Percentiles rank a stretch among this genome's conserved stretches.
Conservation (phyloP, 2,113 vertebrate species). For the Mus pahari region DNA sequence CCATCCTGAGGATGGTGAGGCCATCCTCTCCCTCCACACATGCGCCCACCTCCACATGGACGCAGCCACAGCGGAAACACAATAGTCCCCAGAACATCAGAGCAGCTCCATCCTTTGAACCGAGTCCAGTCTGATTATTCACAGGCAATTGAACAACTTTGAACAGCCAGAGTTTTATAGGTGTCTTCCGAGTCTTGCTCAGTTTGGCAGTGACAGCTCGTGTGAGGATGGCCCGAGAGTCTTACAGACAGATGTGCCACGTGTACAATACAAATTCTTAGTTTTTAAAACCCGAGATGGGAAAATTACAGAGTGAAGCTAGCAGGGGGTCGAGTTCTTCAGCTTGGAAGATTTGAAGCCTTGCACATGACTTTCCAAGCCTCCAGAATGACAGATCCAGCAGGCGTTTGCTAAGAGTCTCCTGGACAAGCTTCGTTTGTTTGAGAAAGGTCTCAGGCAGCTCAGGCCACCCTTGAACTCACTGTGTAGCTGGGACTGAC, state of each 20-base stretch:
- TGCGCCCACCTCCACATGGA: not conserved
- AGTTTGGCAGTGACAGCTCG: not conserved
- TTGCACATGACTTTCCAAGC: slow-evolving; percentile 13
- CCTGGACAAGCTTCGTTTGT: not conserved
- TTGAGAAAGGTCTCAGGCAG: not conserved
- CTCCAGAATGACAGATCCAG: not conserved
- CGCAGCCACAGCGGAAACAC: not conserved
- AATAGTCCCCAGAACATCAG: not conserved
- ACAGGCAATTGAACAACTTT: not conserved
- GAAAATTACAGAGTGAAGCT: not conserved
- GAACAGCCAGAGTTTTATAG: not conserved
- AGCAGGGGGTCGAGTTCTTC: not conserved
- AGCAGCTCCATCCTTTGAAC: not conserved
- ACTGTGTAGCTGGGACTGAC: not conserved
- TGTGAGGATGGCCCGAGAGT: not conserved
- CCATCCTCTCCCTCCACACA: not conserved
- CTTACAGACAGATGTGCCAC: slow-evolving; percentile 10
- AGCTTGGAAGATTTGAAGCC: not conserved
- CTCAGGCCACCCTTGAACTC: not conserved
- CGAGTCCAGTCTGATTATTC: not conserved
- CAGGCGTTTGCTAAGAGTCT: not conserved
- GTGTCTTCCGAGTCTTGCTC: not conserved
- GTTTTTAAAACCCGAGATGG: slow-evolving; percentile 30
- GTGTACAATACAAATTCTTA: not conserved
- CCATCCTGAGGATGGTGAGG: not conserved